phyloP scores from a whole-genome alignment of 1,140 invertebrate species.

The Heterodera schachtii region DNA sequence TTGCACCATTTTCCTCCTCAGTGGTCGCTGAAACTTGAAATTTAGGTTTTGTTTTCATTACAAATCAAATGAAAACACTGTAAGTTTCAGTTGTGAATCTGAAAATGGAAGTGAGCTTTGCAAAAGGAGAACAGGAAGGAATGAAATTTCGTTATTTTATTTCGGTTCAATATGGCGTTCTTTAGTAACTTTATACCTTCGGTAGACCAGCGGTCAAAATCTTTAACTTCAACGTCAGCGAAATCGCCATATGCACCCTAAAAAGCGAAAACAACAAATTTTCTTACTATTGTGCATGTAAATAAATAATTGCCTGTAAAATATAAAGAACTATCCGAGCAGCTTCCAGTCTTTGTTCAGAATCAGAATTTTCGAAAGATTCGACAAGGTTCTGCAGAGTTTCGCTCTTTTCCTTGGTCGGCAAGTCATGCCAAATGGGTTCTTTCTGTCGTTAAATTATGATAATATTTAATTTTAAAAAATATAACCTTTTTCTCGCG shows the following conservation, averaged over 20 bases:
- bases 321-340: constrained; percentile 60
- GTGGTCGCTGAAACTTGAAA: not conserved
- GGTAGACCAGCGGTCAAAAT: constrained; percentile 31
- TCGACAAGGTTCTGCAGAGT: constrained; percentile 48
- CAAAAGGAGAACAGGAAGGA: too few relatives aligned
- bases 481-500: constrained; percentile 46
- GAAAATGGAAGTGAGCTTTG: too few relatives aligned
- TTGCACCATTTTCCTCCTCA: not conserved
- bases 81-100: too few relatives aligned
- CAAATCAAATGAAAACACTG: too few relatives aligned
- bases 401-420: constrained; percentile 28
- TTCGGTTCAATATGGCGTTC: too few relatives aligned
- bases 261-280: not conserved
- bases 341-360: constrained; percentile 50
- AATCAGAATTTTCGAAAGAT: constrained; percentile 50
- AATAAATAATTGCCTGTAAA: constrained; percentile 44
- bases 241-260: constrained; percentile 62
- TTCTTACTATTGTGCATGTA: not conserved
- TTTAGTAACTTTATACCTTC: not conserved
- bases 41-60: too few relatives aligned
- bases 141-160: too few relatives aligned
- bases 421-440: constrained; percentile 33
- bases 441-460: constrained; percentile 6
- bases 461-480: not conserved
- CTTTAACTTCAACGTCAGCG: constrained; percentile 40